Evolutionary conservation across 1,140 invertebrate species (phyloP).

Genomic region (Magallana angulata): DNA sequence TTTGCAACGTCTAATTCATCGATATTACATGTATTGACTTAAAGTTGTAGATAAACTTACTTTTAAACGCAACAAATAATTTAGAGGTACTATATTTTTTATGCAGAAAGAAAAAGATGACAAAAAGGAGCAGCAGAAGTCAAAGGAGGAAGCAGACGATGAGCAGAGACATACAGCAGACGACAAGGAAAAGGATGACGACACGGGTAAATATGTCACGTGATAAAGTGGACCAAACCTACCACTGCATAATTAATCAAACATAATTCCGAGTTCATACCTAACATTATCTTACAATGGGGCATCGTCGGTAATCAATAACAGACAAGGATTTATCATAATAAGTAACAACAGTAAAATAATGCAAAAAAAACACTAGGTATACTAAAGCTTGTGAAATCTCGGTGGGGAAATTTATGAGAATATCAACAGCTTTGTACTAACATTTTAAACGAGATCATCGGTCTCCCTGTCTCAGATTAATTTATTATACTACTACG

Average conservation of each 20-base stretch:
- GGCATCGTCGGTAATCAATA: not conserved
- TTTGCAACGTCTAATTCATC: no score
- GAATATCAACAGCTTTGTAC: not conserved
- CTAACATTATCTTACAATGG: not conserved
- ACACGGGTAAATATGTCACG: constrained; percentile 35
- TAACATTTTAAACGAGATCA: not conserved
- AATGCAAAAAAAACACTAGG: not conserved
- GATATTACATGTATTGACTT: no score
- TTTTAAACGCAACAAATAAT: no score
- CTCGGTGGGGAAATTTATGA: not conserved
- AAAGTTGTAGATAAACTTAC: no score
- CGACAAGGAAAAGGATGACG: constrained; percentile 17
- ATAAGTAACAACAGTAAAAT: not conserved
- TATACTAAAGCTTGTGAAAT: not conserved
- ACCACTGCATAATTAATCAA: not conserved
- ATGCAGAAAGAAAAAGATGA: not conserved
- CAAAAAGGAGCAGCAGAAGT: not conserved
- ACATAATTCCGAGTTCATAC: not conserved
- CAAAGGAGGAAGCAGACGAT: not conserved
- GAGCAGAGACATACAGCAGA: not conserved
- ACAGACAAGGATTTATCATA: not conserved
- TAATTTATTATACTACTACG: no score
- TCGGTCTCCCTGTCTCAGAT: no score
- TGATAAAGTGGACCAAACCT: not conserved
- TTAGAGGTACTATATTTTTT: not conserved